These are phyloP conservation scores for Prionailurus bengalensis DNA, from an alignment of 2,113 vertebrate genomes.

Conservation along the genomic window DNA sequence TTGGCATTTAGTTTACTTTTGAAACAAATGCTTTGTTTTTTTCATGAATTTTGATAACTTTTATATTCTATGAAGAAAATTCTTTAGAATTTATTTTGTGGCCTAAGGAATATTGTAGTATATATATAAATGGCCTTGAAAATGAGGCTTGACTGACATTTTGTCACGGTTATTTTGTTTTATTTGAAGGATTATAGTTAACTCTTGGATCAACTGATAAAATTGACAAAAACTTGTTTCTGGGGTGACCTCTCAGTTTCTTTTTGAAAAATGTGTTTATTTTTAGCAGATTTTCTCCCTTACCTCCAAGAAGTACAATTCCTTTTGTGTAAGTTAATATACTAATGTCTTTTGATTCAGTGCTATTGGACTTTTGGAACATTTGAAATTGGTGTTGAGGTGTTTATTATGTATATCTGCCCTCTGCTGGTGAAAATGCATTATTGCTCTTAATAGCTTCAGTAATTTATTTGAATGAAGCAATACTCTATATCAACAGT, in stretches of 20 bases:
- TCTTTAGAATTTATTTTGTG: constrained; percentile 43
- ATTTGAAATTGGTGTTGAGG: not conserved
- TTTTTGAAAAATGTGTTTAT: constrained; percentile 38
- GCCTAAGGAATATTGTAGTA: not conserved
- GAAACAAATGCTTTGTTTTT: constrained; percentile 48
- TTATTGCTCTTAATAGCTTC: constrained; percentile 22
- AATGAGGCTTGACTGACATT: not conserved
- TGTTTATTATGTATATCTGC: constrained; percentile 41
- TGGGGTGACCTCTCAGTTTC: not conserved
- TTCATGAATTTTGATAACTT: constrained; percentile 1
- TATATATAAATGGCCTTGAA: not conserved
- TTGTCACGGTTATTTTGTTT: constrained; percentile 41
- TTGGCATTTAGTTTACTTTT: constrained; percentile 56
- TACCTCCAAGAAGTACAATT: not conserved
- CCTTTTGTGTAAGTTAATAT: constrained; percentile 27
- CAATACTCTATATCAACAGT: constrained; percentile 29
- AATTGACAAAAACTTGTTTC: constrained; percentile 21
- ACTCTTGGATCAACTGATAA: constrained; percentile 5
- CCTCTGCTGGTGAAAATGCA: constrained; percentile 76
- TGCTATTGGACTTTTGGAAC: not conserved
- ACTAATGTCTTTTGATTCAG: constrained; percentile 25
- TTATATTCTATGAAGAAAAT: constrained; percentile 24
- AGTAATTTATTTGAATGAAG: constrained; percentile 57
- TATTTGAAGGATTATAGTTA: constrained; percentile 47
- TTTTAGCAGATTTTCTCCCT: constrained; percentile 6